Evolutionary conservation across 2,113 vertebrate species (phyloP), one percentile per base, ranked within the genome.

Genomic region (Tinamus guttatus): DNA sequence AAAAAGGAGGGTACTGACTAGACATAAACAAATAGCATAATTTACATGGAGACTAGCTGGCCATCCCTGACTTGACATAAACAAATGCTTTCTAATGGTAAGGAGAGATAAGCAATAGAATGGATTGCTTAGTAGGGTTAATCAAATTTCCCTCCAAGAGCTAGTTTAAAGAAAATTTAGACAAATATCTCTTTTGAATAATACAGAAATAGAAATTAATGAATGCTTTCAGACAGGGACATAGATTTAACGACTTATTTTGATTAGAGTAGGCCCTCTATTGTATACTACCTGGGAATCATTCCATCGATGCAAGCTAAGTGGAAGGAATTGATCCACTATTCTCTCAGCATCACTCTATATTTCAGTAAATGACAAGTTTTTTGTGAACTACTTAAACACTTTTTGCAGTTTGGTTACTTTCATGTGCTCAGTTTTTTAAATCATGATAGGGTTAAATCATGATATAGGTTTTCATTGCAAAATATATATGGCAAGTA

Each of bases 211-310:
- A 81, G 80, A 81, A 94, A 87, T 24, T 85, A 34, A 71, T 89
- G 4, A 58, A 32, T 71, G 24, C 41, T 81, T 51, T 79, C 87
- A 89, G 81, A 89, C 25, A 41, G 13, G 13, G 27, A 90, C 59
- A 40, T 40, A 68, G 47, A 81, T 91, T 87, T 81, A 95, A 94
- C 87, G 47, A 54, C 19, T 85, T 91, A 28, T 81, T 96, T 94
- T 91, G 36, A 91, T 94, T 91, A 71, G 41, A 95, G 36, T 34
- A 82, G 59, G 7, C 75, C 78, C 84, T 92, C 24, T 75, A 45
- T 81, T 77, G 15, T 41, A 21, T 49, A 49, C 59, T 89, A 28
- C 7, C 24, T 7, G 5, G 45, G 56, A 91, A 89, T 87, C 18
- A 47, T 67, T 89, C 41, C 16, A 2, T 73, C 2, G 1, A 32